A percentile compares a stretch with the other conserved stretches of the same genome.
phyloP scores from a whole-genome alignment of 2,888 invertebrate species.

The Melinopterus prodromus region DNA sequence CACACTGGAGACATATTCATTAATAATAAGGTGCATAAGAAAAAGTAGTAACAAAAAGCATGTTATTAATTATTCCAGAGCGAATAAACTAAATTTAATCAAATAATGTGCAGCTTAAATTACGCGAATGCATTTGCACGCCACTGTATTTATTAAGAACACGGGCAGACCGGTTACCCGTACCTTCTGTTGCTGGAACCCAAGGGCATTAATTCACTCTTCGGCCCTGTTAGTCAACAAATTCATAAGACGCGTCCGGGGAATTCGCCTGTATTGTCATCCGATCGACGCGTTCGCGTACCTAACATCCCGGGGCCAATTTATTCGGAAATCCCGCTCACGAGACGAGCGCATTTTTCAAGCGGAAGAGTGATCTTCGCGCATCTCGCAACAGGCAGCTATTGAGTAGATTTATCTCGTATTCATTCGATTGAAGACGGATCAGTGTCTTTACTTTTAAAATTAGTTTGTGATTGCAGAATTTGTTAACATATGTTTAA shows the following conservation, averaged over 20 bases:
- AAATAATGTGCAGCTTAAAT: not conserved
- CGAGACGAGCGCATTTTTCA: not conserved
- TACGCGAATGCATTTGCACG: not conserved
- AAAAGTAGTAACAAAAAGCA: too few relatives aligned
- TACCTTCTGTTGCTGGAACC: not conserved
- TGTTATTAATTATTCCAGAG: too few relatives aligned
- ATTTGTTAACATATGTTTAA: too few relatives aligned
- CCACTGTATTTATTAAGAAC: not conserved
- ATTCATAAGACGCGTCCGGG: conserved; percentile 18
- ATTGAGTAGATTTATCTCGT: not conserved
- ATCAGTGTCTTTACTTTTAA: not conserved
- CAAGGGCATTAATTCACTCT: conserved; percentile 14
- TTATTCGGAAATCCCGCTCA: not conserved
- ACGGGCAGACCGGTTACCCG: not conserved
- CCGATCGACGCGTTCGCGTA: conserved; percentile 16
- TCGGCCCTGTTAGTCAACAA: conserved; percentile 22
- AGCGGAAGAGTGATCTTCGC: not conserved
- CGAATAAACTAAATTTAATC: too few relatives aligned
- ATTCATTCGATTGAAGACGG: not conserved
- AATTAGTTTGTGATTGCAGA: not conserved
- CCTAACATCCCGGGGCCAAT: not conserved
- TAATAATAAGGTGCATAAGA: too few relatives aligned
- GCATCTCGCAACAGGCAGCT: not conserved
- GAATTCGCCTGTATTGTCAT: conserved; percentile 20
- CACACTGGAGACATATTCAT: too few relatives aligned